A percentile compares a stretch with the other conserved stretches of the same genome.
phyloP scores from a whole-genome alignment of 2,888 invertebrate species.

The Meiosimyza platycephala region DNA sequence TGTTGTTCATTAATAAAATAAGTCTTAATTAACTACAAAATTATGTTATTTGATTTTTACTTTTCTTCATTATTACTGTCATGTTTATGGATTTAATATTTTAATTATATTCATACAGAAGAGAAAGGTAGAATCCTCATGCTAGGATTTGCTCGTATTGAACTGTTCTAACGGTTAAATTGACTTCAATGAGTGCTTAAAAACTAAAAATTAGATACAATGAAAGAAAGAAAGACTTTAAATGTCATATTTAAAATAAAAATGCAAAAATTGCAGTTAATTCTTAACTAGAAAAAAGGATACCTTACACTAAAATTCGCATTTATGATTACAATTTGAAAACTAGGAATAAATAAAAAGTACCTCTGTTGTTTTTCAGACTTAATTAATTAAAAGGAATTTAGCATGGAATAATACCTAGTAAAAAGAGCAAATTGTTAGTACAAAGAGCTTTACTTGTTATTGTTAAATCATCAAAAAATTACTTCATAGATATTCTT shows the following conservation, averaged over 20 bases:
- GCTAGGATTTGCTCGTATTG: slow-evolving; percentile 32
- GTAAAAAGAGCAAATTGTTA: not conserved
- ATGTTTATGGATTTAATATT: slow-evolving; percentile 4
- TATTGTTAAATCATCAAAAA: slow-evolving; percentile 19
- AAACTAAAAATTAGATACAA: slow-evolving; percentile 34
- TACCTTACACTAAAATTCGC: slow-evolving; percentile 35
- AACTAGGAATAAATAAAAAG: slow-evolving; percentile 15
- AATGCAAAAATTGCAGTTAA: slow-evolving; percentile 24
- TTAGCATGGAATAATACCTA: too few relatives aligned
- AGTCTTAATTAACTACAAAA: slow-evolving; percentile 36
- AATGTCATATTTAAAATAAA: slow-evolving; percentile 28
- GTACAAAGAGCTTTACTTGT: not conserved
- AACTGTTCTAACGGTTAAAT: slow-evolving; percentile 27
- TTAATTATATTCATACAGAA: slow-evolving; percentile 7
- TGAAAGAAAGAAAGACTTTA: slow-evolving; percentile 27
- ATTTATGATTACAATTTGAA: slow-evolving; percentile 22
- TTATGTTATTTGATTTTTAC: slow-evolving; percentile 25
- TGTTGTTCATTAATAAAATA: slow-evolving; percentile 21
- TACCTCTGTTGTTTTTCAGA: slow-evolving; percentile 3
- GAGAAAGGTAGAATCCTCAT: slow-evolving; percentile 11
- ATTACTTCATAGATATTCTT: slow-evolving; percentile 24
- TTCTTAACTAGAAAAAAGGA: slow-evolving; percentile 25
- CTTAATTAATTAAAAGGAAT: slow-evolving; percentile 8
- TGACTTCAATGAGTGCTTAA: slow-evolving; percentile 25
- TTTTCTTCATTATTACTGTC: slow-evolving; percentile 10